phyloP scores from a whole-genome alignment of 1,140 invertebrate species.

The Carcinoscorpius rotundicauda region DNA sequence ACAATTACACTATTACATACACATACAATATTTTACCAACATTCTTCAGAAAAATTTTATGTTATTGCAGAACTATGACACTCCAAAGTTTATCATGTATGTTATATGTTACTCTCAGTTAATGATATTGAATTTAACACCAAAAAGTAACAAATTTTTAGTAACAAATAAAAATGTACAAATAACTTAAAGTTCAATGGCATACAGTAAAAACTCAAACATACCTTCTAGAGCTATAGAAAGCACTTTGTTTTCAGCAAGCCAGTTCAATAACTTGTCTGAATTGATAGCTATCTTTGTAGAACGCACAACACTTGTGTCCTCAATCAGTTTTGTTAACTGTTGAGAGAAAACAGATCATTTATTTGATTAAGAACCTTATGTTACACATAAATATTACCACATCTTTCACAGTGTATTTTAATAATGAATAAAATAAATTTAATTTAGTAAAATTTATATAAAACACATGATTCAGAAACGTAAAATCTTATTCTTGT shows the following conservation, averaged over 20 bases:
- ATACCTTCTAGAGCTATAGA: slow-evolving; percentile 42
- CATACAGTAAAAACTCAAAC: background rate
- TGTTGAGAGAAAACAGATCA: background rate
- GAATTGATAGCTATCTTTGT: slow-evolving; percentile 32
- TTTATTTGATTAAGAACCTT: background rate
- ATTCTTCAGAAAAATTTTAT: no score
- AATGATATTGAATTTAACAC: no score
- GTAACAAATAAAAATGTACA: no score
- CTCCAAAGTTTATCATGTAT: no score
- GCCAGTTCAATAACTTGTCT: slow-evolving; percentile 39
- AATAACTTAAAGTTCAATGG: no score
- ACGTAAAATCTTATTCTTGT: no score
- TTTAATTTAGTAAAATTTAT: background rate
- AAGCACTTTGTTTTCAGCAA: slow-evolving; percentile 38
- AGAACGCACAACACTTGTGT: slow-evolving; percentile 29
- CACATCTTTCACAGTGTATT: background rate
- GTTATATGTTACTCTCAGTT: no score
- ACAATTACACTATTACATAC: no score
- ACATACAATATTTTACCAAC: no score
- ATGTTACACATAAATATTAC: background rate
- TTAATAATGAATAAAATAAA: background rate
- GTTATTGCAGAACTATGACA: no score
- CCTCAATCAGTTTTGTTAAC: slow-evolving; percentile 39
- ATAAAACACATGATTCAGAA: no score
- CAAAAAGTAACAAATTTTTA: no score